Evolutionary conservation across 2,888 invertebrate genomes (phyloP).

Genomic region (Phrixothrix hirtus): DNA sequence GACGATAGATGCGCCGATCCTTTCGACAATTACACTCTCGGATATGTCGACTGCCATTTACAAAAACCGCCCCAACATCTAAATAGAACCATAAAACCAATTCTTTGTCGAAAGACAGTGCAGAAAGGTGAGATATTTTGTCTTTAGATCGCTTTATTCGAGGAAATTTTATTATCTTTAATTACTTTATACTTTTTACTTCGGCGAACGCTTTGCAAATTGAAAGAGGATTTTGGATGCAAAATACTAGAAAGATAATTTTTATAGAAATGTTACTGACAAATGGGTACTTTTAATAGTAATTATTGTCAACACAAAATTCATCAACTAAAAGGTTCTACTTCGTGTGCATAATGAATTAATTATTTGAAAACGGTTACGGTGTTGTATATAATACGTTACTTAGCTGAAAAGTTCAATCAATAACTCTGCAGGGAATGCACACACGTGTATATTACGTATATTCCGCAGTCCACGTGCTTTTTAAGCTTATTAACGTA

Average conservation of each 20-base stretch:
- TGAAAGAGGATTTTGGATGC: too few relatives aligned
- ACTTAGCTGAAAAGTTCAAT: too few relatives aligned
- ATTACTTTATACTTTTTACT: too few relatives aligned
- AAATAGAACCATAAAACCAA: slow-evolving; percentile 55
- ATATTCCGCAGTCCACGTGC: slow-evolving; percentile 16
- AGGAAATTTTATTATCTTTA: not conserved
- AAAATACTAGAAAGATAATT: too few relatives aligned
- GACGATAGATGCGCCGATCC: slow-evolving; percentile 89
- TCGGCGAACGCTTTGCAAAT: too few relatives aligned
- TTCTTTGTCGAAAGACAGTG: slow-evolving; percentile 76
- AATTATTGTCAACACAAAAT: too few relatives aligned
- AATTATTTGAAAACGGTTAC: too few relatives aligned
- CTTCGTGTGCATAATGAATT: too few relatives aligned
- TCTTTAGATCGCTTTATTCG: not conserved
- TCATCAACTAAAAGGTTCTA: too few relatives aligned
- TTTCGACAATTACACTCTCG: slow-evolving; percentile 83
- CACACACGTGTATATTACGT: slow-evolving; percentile 28
- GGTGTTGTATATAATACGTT: too few relatives aligned
- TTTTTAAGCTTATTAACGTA: slow-evolving; percentile 2
- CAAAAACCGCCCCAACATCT: slow-evolving; percentile 70
- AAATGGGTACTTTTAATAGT: too few relatives aligned
- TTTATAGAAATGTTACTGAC: too few relatives aligned
- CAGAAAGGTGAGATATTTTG: slow-evolving; percentile 50
- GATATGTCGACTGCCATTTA: slow-evolving; percentile 80
- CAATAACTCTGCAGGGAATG: slow-evolving; percentile 17